phyloP scores from a whole-genome alignment of 1,140 invertebrate species.

The Ctenoplectra terminalis region DNA sequence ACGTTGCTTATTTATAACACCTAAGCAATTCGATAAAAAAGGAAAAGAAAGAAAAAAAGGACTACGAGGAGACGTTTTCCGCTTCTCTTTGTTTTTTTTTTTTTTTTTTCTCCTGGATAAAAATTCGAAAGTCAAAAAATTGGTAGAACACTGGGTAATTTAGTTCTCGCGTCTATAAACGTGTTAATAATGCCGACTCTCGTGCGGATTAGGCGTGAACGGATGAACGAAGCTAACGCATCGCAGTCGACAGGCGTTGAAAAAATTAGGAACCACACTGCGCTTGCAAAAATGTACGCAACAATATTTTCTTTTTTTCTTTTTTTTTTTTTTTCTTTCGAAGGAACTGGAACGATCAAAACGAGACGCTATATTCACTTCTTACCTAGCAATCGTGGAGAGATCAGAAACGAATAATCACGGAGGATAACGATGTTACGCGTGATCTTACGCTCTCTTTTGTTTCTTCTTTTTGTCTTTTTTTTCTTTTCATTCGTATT shows the following conservation, averaged over 20 bases:
- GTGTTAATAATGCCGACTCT: conserved; percentile 36
- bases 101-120: conserved; percentile 2
- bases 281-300: conserved; percentile 48
- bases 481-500: too few species aligned
- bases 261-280: conserved; percentile 69
- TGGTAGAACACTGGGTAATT: conserved; percentile 38
- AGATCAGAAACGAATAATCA: too few species aligned
- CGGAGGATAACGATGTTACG: conserved; percentile 48
- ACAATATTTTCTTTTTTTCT: conserved; percentile 7
- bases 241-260: conserved; percentile 42
- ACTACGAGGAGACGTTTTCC: neutral
- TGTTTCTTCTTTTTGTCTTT: neutral
- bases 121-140: conserved; percentile 21
- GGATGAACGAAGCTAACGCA: conserved; percentile 27
- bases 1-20: conserved; percentile 72
- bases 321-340: neutral
- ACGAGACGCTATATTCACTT: conserved; percentile 34
- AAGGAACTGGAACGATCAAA: conserved; percentile 59
- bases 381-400: conserved; percentile 21
- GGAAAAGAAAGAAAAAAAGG: neutral
- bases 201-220: conserved; percentile 51
- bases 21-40: conserved; percentile 64
- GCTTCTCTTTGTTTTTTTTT: too few species aligned
- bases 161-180: conserved; percentile 59
- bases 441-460: neutral